These are phyloP conservation scores for Takifugu rubripes DNA, from an alignment of 2,797 vertebrate species.

Conservation along the genomic window DNA sequence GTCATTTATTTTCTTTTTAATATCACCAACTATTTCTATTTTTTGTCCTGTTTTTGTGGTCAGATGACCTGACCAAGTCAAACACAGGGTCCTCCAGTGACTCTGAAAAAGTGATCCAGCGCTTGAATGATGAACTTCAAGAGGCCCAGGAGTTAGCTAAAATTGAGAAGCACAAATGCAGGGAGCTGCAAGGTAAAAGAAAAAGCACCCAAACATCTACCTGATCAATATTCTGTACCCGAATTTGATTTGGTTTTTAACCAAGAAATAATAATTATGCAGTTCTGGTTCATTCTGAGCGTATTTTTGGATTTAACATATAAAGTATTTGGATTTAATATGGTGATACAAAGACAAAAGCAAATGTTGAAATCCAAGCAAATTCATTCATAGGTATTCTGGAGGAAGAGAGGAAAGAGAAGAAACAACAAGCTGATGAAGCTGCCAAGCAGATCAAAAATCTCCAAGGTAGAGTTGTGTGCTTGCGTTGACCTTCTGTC, in stretches of 20 bases:
- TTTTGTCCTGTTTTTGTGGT: constrained; percentile 9
- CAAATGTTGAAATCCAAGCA: neutral
- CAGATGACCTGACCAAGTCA: constrained; percentile 87
- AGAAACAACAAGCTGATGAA: constrained; percentile 85
- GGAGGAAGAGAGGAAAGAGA: constrained; percentile 87
- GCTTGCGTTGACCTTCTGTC: neutral
- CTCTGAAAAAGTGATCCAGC: constrained; percentile 88
- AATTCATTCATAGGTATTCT: constrained; percentile 75
- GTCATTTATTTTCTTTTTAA: too few species aligned
- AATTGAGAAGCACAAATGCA: constrained; percentile 86
- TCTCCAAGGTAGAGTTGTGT: constrained; percentile 83
- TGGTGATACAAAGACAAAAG: neutral
- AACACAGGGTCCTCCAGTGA: constrained; percentile 85
- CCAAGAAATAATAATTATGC: too few species aligned
- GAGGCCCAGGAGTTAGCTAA: constrained; percentile 89
- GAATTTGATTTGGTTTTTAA: too few species aligned
- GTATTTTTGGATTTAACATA: too few species aligned
- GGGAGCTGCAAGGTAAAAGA: constrained; percentile 90
- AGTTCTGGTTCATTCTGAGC: too few species aligned
- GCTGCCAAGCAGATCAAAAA: constrained; percentile 88
- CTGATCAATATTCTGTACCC: too few species aligned
- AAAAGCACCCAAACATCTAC: neutral
- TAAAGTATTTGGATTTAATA: neutral
- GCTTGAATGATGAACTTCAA: constrained; percentile 85
- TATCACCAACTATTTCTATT: constrained; percentile 1